phyloP scores from a whole-genome alignment of 2,797 vertebrate genomes.

The Etheostoma perlongum region DNA sequence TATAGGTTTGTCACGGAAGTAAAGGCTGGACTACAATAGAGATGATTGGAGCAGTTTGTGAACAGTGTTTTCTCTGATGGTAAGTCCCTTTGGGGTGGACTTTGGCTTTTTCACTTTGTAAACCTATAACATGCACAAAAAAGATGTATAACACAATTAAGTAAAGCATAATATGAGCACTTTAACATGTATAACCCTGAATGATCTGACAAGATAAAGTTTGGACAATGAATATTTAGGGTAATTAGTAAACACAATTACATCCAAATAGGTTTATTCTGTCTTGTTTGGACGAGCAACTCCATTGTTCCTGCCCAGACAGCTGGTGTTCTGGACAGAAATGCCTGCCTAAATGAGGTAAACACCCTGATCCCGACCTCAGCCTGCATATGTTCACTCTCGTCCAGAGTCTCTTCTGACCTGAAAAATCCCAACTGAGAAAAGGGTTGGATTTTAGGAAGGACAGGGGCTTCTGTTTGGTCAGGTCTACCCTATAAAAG shows the following conservation, averaged over 20 bases:
- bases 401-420: conserved; percentile 65
- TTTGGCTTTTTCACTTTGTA: too few relatives aligned
- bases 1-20: too few relatives aligned
- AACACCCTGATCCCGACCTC: conserved; percentile 67
- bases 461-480: conserved; percentile 64
- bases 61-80: too few relatives aligned
- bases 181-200: conserved; percentile 2
- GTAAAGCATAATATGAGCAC: too few relatives aligned
- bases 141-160: too few relatives aligned
- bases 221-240: conserved; percentile 30
- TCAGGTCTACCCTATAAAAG: conserved; percentile 58
- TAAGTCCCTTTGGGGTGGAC: too few relatives aligned
- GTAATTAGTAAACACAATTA: conserved; percentile 61
- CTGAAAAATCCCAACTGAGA: conserved; percentile 53
- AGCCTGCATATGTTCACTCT: conserved; percentile 75
- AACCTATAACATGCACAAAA: too few relatives aligned
- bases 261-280: conserved; percentile 47
- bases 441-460: conserved; percentile 53
- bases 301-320: conserved; percentile 70
- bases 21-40: too few relatives aligned
- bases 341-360: conserved; percentile 58
- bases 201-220: conserved; percentile 24
- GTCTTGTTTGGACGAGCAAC: conserved; percentile 71
- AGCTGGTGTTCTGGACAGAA: conserved; percentile 75
- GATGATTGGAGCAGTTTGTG: too few relatives aligned